Conservation (phyloP, 2,888 invertebrate genomes). For the Autographa pulchrina region DNA sequence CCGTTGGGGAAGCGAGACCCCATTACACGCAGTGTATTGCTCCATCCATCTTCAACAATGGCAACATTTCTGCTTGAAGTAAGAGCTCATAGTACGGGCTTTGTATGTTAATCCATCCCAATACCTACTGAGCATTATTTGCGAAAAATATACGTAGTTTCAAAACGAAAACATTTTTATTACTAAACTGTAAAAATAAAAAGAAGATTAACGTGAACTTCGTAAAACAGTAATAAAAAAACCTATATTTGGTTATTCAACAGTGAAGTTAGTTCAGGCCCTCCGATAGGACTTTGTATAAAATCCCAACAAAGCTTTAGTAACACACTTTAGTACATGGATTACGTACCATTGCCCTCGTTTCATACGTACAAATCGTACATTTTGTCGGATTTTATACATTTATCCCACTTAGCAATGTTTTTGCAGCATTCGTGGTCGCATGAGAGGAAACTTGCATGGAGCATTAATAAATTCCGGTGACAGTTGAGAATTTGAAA, state of each 20-base stretch:
- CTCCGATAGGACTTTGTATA: constrained; percentile 45
- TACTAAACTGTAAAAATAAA: background rate
- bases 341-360: constrained; percentile 66
- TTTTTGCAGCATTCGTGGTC: constrained; percentile 54
- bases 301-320: constrained; percentile 56
- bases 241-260: constrained; percentile 30
- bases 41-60: too few relatives aligned
- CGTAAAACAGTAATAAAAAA: constrained; percentile 22
- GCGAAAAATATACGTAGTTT: too few relatives aligned
- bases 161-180: too few relatives aligned
- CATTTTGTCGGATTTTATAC: constrained; percentile 68
- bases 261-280: constrained; percentile 26
- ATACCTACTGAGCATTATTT: too few relatives aligned
- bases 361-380: constrained; percentile 68
- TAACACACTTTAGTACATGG: constrained; percentile 68
- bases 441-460: constrained; percentile 45
- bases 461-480: constrained; percentile 58
- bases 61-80: too few relatives aligned
- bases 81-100: too few relatives aligned
- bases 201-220: background rate
- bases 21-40: too few relatives aligned
- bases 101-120: too few relatives aligned
- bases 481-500: constrained; percentile 63
- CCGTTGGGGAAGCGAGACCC: too few relatives aligned
- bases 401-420: constrained; percentile 65